These are phyloP conservation scores for Rana temporaria DNA, from an alignment of 2,113 vertebrate genomes.

Conservation along the genomic window DNA sequence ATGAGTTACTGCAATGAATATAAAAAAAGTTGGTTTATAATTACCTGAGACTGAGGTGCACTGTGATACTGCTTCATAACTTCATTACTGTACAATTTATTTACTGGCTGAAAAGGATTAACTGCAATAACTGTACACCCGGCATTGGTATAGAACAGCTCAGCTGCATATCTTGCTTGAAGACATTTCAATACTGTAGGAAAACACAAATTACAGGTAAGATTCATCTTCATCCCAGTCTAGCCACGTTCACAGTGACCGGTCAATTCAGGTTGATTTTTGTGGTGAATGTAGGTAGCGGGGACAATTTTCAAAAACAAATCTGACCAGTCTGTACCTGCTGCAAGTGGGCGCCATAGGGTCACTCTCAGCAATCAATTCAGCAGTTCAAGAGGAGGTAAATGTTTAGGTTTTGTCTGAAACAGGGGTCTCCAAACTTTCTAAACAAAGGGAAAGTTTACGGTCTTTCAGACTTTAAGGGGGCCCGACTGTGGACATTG, in stretches of 20 bases:
- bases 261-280: too few relatives aligned
- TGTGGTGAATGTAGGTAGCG: background rate
- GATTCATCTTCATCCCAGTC: background rate
- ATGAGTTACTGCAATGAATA: too few relatives aligned
- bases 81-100: constrained; percentile 84
- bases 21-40: background rate
- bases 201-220: constrained; percentile 6
- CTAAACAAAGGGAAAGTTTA: too few relatives aligned
- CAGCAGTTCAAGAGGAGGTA: too few relatives aligned
- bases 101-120: constrained; percentile 90
- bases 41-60: constrained; percentile 86
- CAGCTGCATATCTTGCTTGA: constrained; percentile 85
- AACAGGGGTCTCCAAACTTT: too few relatives aligned
- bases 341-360: too few relatives aligned
- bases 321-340: too few relatives aligned
- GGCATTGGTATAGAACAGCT: constrained; percentile 91
- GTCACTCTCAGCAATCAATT: background rate
- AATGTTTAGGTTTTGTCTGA: too few relatives aligned
- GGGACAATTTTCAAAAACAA: background rate
- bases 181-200: constrained; percentile 91
- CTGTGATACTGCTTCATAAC: constrained; percentile 90
- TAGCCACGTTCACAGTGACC: background rate
- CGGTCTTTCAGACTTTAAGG: too few relatives aligned
- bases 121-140: constrained; percentile 95
- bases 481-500: too few relatives aligned